Conservation (phyloP, 2,888 invertebrate genomes). For the Drosophila flavopinicola region DNA sequence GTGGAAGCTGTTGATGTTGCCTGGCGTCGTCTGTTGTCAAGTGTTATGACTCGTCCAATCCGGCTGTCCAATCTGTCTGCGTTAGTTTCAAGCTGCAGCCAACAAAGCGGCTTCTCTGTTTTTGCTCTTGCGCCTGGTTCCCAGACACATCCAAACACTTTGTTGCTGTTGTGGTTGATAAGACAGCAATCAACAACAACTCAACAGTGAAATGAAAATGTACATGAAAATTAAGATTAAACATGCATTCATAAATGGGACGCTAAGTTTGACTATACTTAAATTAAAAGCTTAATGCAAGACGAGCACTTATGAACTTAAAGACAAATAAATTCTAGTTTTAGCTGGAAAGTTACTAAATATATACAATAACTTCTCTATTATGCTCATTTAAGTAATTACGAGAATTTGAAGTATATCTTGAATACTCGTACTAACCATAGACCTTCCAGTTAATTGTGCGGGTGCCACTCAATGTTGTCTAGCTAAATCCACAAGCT, state of each 20-base stretch:
- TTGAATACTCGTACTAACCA: neutral
- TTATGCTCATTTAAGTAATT: constrained; percentile 16
- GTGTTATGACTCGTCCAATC: constrained; percentile 71
- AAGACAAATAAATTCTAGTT: too few species aligned
- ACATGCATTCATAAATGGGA: constrained; percentile 27
- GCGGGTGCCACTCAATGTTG: constrained; percentile 32
- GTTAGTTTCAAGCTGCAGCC: constrained; percentile 49
- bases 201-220: constrained; percentile 44
- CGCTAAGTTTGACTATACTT: constrained; percentile 14
- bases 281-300: neutral
- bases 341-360: too few species aligned
- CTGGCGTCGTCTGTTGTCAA: constrained; percentile 64
- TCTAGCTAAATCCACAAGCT: constrained; percentile 19
- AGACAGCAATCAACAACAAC: constrained; percentile 49
- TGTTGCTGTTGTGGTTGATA: constrained; percentile 54
- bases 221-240: constrained; percentile 36
- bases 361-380: neutral
- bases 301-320: neutral
- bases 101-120: constrained; percentile 65
- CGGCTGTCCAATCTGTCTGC: constrained; percentile 41
- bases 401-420: neutral
- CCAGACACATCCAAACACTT: constrained; percentile 55
- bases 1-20: constrained; percentile 36
- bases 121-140: constrained; percentile 43
- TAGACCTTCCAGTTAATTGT: constrained; percentile 13